Conservation (phyloP, 1,140 invertebrate genomes). For the Cherax destructor region DNA sequence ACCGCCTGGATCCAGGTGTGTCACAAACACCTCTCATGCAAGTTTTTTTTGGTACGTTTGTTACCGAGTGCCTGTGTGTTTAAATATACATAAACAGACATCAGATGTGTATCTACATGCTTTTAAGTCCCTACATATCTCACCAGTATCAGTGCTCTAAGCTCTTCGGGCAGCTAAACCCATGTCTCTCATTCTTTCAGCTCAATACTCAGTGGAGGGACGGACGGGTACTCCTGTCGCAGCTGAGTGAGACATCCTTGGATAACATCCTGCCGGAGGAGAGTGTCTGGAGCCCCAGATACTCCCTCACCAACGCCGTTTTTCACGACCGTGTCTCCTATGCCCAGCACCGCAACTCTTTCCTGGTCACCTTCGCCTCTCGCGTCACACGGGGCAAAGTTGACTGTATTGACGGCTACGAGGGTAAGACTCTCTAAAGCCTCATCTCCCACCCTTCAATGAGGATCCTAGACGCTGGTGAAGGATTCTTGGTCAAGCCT, state of each 20-base stretch:
- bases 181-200: neutral
- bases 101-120: too few species aligned
- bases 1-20: neutral
- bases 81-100: too few species aligned
- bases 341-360: neutral
- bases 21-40: too few species aligned
- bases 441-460: too few species aligned
- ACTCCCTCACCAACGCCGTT: conserved; percentile 14
- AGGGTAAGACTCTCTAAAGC: neutral
- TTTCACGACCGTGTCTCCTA: neutral
- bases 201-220: conserved; percentile 6
- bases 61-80: too few species aligned
- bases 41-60: too few species aligned
- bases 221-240: neutral
- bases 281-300: neutral
- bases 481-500: too few species aligned
- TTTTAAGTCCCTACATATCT: neutral
- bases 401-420: neutral
- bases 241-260: conserved; percentile 9
- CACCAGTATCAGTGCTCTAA: too few species aligned
- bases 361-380: neutral
- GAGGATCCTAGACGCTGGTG: too few species aligned
- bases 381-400: neutral
- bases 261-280: conserved; percentile 10
- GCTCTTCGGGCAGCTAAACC: too few species aligned